phyloP scores from a whole-genome alignment of 2,797 vertebrate species.

The Melanotaenia nigrans region DNA sequence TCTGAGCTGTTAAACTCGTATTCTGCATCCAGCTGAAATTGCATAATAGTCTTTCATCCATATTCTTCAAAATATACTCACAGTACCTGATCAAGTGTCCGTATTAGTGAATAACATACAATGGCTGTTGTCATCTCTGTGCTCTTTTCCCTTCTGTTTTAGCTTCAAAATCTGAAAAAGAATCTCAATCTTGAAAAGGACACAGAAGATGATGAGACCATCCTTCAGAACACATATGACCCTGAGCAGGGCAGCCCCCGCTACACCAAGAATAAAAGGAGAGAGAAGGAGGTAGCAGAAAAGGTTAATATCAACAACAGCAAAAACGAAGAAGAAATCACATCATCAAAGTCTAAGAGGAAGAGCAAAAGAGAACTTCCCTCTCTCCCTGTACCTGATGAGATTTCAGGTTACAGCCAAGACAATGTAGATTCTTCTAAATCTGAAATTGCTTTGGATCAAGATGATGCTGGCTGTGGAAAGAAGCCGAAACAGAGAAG shows the following conservation, averaged over 20 bases:
- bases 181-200: conserved; percentile 85
- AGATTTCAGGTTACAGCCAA: conserved; percentile 51
- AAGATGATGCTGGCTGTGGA: conserved; percentile 36
- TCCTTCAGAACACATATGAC: conserved; percentile 81
- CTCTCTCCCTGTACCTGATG: conserved; percentile 58
- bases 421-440: conserved; percentile 62
- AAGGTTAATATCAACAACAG: conserved; percentile 82
- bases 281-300: conserved; percentile 77
- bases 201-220: conserved; percentile 81
- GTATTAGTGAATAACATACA: conserved; percentile 1
- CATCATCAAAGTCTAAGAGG: conserved; percentile 71
- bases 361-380: conserved; percentile 83
- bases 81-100: not conserved
- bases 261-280: conserved; percentile 85
- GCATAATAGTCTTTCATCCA: not conserved
- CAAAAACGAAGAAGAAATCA: conserved; percentile 73
- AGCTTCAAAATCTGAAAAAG: conserved; percentile 88
- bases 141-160: not conserved
- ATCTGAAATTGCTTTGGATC: conserved; percentile 57
- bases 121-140: not conserved
- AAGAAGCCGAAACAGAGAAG: conserved; percentile 69
- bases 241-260: conserved; percentile 82
- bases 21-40: not conserved
- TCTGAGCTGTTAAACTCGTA: not conserved
- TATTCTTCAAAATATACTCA: conserved; percentile 4